A percentile compares a stretch with the other conserved stretches of the same genome.
Conservation (phyloP, 2,888 invertebrate genomes). For the Trachelus stipa region DNA sequence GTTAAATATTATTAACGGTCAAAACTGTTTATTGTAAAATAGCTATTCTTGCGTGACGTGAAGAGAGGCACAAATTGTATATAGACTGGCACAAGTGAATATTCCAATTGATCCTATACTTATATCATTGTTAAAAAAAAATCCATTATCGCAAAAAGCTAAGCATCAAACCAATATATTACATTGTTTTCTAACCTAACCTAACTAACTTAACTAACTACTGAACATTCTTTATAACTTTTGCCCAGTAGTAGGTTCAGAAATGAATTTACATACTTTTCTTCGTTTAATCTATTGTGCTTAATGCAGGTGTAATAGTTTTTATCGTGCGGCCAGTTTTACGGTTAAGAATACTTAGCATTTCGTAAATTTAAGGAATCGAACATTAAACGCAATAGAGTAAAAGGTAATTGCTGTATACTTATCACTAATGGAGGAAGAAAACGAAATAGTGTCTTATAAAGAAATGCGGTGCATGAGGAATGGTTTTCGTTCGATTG, state of each 20-base stretch:
- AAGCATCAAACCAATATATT: background rate
- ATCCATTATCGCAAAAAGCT: background rate
- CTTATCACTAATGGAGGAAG: background rate
- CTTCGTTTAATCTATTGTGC: too few relatives aligned
- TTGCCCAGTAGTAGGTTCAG: background rate
- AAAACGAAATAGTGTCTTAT: background rate
- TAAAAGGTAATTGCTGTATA: background rate
- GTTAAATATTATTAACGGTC: conserved; percentile 45
- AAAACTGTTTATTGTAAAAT: conserved; percentile 5
- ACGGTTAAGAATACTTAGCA: background rate
- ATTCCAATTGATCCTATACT: background rate
- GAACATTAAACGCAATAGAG: background rate
- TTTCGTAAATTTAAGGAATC: background rate
- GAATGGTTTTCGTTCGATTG: conserved; percentile 1
- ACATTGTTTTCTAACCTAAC: background rate
- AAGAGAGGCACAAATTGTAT: background rate
- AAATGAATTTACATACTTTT: background rate
- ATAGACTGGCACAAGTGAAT: background rate
- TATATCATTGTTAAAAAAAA: background rate
- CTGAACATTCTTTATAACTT: background rate
- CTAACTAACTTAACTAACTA: background rate
- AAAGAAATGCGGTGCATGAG: background rate
- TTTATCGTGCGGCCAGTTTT: background rate
- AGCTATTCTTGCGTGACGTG: background rate
- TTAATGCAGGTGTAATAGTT: background rate